Conservation (phyloP, 2,113 vertebrate genomes). For the Cathartes aura region DNA sequence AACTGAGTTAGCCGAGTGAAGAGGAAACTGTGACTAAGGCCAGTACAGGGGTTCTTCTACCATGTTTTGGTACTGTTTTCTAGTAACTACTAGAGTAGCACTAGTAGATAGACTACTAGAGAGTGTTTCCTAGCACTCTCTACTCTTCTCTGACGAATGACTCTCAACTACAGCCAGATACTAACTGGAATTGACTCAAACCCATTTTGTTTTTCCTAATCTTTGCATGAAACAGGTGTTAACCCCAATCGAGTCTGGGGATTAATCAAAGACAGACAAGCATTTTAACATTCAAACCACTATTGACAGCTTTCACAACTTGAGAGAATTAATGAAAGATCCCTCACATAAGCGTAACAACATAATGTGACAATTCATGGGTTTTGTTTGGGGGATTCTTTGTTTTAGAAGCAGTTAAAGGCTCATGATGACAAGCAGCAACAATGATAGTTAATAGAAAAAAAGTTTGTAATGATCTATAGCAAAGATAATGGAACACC, state of each 20-base stretch:
- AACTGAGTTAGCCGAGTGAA: not conserved
- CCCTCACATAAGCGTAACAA: not conserved
- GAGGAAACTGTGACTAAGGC: not conserved
- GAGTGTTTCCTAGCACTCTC: not conserved
- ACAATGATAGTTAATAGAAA: not conserved
- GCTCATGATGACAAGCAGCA: not conserved
- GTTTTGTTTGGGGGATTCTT: not conserved
- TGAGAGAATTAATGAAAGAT: not conserved
- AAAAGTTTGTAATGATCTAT: not conserved
- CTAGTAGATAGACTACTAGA: not conserved
- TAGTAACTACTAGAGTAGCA: not conserved
- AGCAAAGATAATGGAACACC: not conserved
- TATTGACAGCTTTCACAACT: not conserved
- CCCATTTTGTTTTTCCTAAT: not conserved
- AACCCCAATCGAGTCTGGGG: not conserved
- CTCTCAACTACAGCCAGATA: not conserved
- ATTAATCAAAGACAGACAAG: not conserved
- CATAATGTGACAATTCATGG: not conserved
- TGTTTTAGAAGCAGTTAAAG: not conserved
- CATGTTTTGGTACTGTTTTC: not conserved
- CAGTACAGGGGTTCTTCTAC: not conserved
- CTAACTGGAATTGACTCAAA: not conserved
- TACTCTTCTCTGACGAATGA: not conserved
- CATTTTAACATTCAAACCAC: not conserved
- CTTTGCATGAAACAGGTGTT: not conserved